These are phyloP conservation scores for Pycnomerus fuliginosus DNA, from an alignment of 2,888 invertebrate genomes.

Conservation along the genomic window DNA sequence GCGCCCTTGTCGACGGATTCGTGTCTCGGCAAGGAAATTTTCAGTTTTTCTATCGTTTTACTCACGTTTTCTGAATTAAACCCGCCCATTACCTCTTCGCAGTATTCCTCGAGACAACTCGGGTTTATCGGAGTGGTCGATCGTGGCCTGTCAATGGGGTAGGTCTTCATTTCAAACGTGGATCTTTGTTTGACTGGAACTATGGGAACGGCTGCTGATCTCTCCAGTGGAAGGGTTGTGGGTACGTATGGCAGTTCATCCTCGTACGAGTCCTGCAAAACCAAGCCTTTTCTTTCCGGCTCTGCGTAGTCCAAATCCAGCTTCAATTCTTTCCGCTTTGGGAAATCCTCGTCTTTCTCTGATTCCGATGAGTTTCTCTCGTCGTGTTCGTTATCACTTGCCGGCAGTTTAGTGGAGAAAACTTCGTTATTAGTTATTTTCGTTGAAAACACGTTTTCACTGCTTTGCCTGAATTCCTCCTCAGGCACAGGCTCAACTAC, in stretches of 20 bases:
- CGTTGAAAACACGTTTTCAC: conserved; percentile 63
- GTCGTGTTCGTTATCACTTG: conserved; percentile 48
- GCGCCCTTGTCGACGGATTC: conserved; percentile 45
- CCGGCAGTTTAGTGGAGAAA: conserved; percentile 57
- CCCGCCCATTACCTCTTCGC: conserved; percentile 50
- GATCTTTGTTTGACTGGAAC: conserved; percentile 75
- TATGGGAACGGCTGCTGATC: conserved; percentile 77
- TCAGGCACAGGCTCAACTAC: conserved; percentile 29
- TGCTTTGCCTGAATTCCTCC: conserved; percentile 40
- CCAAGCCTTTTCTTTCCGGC: conserved; percentile 73
- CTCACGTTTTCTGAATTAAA: conserved; percentile 39
- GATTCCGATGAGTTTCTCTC: conserved; percentile 65
- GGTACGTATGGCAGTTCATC: conserved; percentile 84
- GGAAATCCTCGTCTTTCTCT: conserved; percentile 52
- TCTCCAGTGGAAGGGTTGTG: conserved; percentile 84
- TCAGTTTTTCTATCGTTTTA: conserved; percentile 62
- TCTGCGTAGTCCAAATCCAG: conserved; percentile 59
- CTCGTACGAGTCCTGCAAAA: conserved; percentile 81
- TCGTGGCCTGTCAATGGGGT: conserved; percentile 72
- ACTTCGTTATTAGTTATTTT: conserved; percentile 69
- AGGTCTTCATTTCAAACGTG: conserved; percentile 63
- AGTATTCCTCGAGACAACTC: conserved; percentile 70
- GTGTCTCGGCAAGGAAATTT: conserved; percentile 63
- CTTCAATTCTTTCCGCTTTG: conserved; percentile 46
- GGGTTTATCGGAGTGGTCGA: conserved; percentile 73